Evolutionary conservation across 2,113 vertebrate species (phyloP).

Genomic region (Lagopus leucura): DNA sequence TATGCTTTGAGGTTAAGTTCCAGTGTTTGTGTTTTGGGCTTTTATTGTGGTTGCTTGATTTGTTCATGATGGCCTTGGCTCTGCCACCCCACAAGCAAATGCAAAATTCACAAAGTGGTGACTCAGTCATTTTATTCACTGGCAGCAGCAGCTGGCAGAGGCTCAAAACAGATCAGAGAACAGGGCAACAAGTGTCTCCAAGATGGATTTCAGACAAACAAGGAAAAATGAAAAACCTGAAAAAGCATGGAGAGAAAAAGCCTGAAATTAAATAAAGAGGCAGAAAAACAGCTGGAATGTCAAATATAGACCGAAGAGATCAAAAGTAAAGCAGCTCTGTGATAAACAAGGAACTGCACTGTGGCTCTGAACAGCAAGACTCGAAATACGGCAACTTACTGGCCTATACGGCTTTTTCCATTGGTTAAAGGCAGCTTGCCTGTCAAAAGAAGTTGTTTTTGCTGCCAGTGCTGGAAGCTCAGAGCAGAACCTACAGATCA

Average conservation of each 20-base stretch:
- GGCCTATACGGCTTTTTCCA: conserved; percentile 30
- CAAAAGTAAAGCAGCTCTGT: not conserved
- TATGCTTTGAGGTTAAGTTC: conserved; percentile 72
- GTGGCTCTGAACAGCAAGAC: not conserved
- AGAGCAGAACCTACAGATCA: conserved; percentile 49
- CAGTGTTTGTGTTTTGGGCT: conserved; percentile 66
- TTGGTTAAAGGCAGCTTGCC: conserved; percentile 1
- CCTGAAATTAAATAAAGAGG: conserved; percentile 38
- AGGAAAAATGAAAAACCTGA: conserved; percentile 70
- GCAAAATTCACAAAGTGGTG: conserved; percentile 71
- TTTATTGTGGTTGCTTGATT: conserved; percentile 83
- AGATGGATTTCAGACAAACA: conserved; percentile 76
- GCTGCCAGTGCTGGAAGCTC: conserved; percentile 33
- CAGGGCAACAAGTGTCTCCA: conserved; percentile 81
- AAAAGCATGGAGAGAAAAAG: conserved; percentile 37
- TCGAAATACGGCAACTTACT: not conserved
- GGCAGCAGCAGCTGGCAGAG: conserved; percentile 74
- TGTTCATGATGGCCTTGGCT: conserved; percentile 78
- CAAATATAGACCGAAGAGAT: not conserved
- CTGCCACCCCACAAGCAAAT: conserved; percentile 73
- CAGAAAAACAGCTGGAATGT: conserved; percentile 33
- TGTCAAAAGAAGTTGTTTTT: conserved; percentile 3
- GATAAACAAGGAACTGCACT: not conserved
- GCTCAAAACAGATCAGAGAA: conserved; percentile 78
- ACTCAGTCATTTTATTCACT: conserved; percentile 78